phyloP scores from a whole-genome alignment of 2,113 vertebrate genomes.

The Origma solitaria region DNA sequence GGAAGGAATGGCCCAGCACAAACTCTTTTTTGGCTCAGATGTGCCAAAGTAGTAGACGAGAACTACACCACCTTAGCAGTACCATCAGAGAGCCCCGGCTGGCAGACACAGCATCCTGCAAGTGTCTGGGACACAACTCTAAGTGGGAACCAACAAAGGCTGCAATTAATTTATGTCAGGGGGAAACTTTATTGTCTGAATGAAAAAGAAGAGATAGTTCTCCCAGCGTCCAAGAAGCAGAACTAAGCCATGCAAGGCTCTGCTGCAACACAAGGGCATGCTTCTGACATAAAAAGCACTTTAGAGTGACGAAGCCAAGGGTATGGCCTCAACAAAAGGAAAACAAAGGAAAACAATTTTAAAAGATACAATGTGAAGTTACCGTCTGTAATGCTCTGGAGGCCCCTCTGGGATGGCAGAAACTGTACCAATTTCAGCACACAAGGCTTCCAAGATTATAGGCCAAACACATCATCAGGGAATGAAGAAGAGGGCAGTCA shows the following conservation, averaged over 20 bases:
- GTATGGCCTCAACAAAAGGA: not conserved
- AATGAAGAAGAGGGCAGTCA: not conserved
- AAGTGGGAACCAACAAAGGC: not conserved
- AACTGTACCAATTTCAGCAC: not conserved
- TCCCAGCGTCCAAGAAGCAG: not conserved
- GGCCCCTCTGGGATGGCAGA: not conserved
- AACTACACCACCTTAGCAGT: not conserved
- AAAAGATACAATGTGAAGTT: not conserved
- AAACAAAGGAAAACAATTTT: not conserved
- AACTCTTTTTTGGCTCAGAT: not conserved
- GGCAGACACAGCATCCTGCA: not conserved
- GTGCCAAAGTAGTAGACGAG: not conserved
- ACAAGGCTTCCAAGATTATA: not conserved
- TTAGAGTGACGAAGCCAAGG: not conserved
- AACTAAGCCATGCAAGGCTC: not conserved
- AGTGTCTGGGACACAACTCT: not conserved
- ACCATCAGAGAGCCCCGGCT: not conserved
- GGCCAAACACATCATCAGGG: not conserved
- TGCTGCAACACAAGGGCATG: not conserved
- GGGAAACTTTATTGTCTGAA: not conserved
- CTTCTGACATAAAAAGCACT: not conserved
- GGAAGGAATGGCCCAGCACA: not conserved
- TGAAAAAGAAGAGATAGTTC: not conserved
- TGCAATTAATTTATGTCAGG: not conserved
- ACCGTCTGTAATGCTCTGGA: not conserved